These are phyloP conservation scores for Urocyon cinereoargenteus DNA, from an alignment of 2,797 vertebrate genomes.

Conservation along the genomic window DNA sequence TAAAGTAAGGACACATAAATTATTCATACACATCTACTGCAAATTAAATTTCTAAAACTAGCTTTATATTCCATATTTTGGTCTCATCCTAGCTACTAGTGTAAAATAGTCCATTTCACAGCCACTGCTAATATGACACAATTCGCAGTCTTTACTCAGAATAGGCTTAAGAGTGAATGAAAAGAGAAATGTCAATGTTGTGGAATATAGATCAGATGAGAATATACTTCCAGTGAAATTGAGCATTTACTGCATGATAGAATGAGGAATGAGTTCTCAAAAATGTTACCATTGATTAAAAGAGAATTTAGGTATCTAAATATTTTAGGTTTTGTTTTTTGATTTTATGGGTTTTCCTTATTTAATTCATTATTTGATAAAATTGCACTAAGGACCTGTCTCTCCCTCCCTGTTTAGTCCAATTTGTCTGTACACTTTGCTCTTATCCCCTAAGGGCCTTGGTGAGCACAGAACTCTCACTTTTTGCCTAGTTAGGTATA, in stretches of 20 bases:
- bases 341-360: neutral
- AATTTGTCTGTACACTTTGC: neutral
- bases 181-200: conserved; percentile 68
- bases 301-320: conserved; percentile 58
- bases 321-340: conserved; percentile 48
- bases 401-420: neutral
- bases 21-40: conserved; percentile 74
- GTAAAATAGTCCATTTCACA: conserved; percentile 78
- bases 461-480: conserved; percentile 31
- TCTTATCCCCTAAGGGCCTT: neutral
- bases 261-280: conserved; percentile 51
- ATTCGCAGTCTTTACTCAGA: conserved; percentile 74
- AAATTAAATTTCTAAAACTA: conserved; percentile 71
- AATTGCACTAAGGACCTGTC: neutral
- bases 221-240: conserved; percentile 59
- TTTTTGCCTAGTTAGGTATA: neutral
- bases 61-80: conserved; percentile 76
- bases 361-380: conserved; percentile 52
- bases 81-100: conserved; percentile 69
- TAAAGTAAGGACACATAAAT: conserved; percentile 70
- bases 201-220: conserved; percentile 73
- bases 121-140: conserved; percentile 63
- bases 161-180: conserved; percentile 68
- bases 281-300: conserved; percentile 43
- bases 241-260: conserved; percentile 9